These are phyloP conservation scores for Lipotes vexillifer DNA, from an alignment of 2,113 vertebrate genomes.

Conservation along the genomic window DNA sequence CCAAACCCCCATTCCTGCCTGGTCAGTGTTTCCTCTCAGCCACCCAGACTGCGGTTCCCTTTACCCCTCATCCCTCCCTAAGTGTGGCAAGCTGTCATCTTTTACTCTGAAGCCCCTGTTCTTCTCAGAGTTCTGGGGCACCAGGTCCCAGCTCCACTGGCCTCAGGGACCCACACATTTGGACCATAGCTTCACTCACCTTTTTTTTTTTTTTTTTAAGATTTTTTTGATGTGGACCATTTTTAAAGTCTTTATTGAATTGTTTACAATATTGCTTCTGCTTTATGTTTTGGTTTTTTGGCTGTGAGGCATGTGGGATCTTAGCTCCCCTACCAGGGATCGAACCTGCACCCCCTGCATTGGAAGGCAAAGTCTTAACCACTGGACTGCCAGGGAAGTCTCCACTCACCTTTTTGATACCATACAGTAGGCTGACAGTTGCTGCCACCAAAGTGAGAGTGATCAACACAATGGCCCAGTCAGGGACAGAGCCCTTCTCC, in stretches of 20 bases:
- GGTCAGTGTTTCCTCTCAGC: neutral
- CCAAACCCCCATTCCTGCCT: neutral
- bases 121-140: neutral
- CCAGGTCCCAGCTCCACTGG: neutral
- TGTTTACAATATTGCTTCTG: too few species aligned
- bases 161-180: neutral
- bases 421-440: neutral
- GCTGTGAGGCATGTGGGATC: too few species aligned
- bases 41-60: neutral
- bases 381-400: too few species aligned
- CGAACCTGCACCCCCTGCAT: too few species aligned
- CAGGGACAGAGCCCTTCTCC: neutral
- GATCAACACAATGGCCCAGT: slow-evolving; percentile 26
- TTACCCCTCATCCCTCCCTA: neutral
- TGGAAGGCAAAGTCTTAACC: too few species aligned
- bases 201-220: neutral
- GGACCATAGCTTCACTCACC: neutral
- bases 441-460: neutral
- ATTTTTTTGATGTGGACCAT: too few species aligned
- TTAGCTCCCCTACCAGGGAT: too few species aligned
- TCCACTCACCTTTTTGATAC: neutral
- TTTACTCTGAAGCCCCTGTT: neutral
- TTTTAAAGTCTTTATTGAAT: too few species aligned
- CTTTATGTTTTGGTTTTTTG: too few species aligned
- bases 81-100: neutral